Evolutionary conservation across 1,140 invertebrate species (phyloP).

Genomic region (Branchinecta lindahli): DNA sequence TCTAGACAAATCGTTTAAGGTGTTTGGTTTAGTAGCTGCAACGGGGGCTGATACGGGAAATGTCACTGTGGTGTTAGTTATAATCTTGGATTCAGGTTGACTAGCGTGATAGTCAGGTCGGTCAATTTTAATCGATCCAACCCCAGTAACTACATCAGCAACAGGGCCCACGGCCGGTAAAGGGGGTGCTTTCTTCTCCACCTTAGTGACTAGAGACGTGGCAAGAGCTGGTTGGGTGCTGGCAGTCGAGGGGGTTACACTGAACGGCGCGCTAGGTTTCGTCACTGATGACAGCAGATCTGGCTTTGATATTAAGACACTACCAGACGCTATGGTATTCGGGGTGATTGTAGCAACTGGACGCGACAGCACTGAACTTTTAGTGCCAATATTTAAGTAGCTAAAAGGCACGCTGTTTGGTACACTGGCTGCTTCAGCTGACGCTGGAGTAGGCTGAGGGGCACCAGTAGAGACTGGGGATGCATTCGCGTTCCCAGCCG

Average conservation of each 20-base stretch:
- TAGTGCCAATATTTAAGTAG: too few species aligned
- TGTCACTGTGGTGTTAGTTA: background rate
- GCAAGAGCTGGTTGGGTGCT: background rate
- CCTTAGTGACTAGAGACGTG: background rate
- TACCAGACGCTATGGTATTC: background rate
- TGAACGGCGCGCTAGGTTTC: background rate
- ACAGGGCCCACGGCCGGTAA: background rate
- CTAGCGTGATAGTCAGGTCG: background rate
- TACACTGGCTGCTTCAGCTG: background rate
- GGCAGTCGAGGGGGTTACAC: background rate
- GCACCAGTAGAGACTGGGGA: background rate
- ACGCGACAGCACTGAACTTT: too few species aligned
- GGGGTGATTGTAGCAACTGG: background rate
- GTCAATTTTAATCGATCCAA: constrained; percentile 3
- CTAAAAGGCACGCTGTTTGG: background rate
- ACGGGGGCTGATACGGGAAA: background rate
- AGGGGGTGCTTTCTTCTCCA: background rate
- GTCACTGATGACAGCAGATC: background rate
- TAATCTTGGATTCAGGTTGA: background rate
- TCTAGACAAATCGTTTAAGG: background rate
- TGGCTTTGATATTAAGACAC: background rate
- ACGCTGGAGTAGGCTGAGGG: background rate
- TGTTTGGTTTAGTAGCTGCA: background rate
- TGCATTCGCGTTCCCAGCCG: background rate
- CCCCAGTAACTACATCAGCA: background rate